These are phyloP conservation scores for Polypterus bichir DNA, from an alignment of 2,113 vertebrate genomes.

Conservation along the genomic window DNA sequence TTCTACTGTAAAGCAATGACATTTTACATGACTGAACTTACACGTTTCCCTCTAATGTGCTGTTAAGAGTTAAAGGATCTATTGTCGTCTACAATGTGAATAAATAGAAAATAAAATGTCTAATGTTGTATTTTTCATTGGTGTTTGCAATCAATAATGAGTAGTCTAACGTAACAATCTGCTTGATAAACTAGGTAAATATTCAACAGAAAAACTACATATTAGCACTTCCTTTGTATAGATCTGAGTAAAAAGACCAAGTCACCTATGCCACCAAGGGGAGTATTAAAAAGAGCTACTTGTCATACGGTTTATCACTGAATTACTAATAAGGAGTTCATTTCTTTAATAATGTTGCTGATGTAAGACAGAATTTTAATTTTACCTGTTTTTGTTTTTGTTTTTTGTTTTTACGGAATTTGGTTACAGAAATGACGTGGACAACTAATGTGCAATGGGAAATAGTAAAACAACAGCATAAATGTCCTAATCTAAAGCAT, in stretches of 20 bases:
- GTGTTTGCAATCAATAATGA: constrained; percentile 10
- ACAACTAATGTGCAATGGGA: constrained; percentile 22
- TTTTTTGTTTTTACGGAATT: constrained; percentile 30
- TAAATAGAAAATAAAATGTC: constrained; percentile 13
- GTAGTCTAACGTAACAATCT: constrained; percentile 18
- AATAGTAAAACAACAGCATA: too few species aligned
- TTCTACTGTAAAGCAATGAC: constrained; percentile 48
- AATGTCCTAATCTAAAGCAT: constrained; percentile 4
- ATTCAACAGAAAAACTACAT: constrained; percentile 43
- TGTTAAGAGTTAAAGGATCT: constrained; percentile 44
- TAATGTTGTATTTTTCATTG: constrained; percentile 5
- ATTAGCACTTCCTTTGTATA: constrained; percentile 32
- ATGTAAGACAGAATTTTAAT: constrained; percentile 25
- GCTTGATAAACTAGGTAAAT: constrained; percentile 41
- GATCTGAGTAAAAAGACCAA: constrained; percentile 37
- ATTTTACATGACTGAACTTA: constrained; percentile 46
- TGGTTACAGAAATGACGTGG: constrained; percentile 52
- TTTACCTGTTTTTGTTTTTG: not conserved
- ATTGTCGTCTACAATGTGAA: constrained; percentile 48
- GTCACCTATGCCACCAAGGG: constrained; percentile 40
- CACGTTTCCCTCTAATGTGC: constrained; percentile 51
- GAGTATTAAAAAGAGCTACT: constrained; percentile 36
- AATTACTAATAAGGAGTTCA: constrained; percentile 39
- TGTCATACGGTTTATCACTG: constrained; percentile 35
- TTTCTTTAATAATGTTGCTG: constrained; percentile 40